Evolutionary conservation across 1,140 invertebrate species (phyloP).

Genomic region (Aricia agestis): DNA sequence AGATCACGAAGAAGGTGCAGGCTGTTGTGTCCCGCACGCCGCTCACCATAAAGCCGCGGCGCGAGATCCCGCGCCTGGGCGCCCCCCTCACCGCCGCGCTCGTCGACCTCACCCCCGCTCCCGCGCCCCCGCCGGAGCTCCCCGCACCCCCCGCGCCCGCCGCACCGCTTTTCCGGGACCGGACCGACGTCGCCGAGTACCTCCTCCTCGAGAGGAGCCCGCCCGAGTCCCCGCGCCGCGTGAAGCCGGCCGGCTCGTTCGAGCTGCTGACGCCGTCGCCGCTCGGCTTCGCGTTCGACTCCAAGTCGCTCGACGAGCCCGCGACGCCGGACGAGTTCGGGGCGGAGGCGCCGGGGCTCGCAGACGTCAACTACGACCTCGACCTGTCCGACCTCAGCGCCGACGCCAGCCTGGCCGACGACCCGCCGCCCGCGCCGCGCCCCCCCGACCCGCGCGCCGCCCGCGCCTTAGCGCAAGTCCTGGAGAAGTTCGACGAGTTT

Average conservation of each 20-base stretch:
- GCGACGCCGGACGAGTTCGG: slow-evolving; percentile 78
- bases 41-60: slow-evolving; percentile 82
- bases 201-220: slow-evolving; percentile 18
- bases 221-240: slow-evolving; percentile 52
- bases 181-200: background rate
- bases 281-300: slow-evolving; percentile 72
- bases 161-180: background rate
- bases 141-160: slow-evolving; percentile 20
- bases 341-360: slow-evolving; percentile 74
- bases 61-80: slow-evolving; percentile 72
- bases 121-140: slow-evolving; percentile 12
- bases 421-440: slow-evolving; percentile 50
- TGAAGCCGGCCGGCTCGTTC: slow-evolving; percentile 56
- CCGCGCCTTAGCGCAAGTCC: slow-evolving; percentile 41
- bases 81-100: slow-evolving; percentile 39
- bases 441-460: slow-evolving; percentile 49
- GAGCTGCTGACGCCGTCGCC: slow-evolving; percentile 77
- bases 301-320: slow-evolving; percentile 75
- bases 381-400: slow-evolving; percentile 83
- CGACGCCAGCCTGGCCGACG: slow-evolving; percentile 81
- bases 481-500: slow-evolving; percentile 61
- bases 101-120: slow-evolving; percentile 38
- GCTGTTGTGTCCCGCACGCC: slow-evolving; percentile 82
- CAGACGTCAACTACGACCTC: slow-evolving; percentile 85
- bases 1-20: slow-evolving; percentile 81